Base-by-base conservation (phyloP, 2,113 vertebrate genomes). In the Hyperopisus bebe region DNA sequence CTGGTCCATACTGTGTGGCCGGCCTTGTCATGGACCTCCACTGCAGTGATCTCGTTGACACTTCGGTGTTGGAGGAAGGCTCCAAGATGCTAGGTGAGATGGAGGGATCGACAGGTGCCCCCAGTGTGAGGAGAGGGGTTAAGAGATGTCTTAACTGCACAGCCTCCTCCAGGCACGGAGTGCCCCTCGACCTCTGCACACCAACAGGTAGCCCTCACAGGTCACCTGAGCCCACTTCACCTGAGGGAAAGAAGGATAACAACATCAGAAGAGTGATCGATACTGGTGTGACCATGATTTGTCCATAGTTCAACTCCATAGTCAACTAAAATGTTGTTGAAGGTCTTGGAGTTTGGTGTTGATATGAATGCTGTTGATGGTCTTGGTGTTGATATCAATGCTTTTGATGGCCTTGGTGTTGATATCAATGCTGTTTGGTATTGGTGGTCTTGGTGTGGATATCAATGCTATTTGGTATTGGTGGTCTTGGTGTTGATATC, bases 181-280 rank as follows among this genome's bases (percentile, higher is more conserved):
- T 19, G 91, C 53, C 19, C 19, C 91, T 21, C 90, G 90, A 46
- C 55, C 89, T 17, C 92, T 93, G 82, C 94, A 95, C 88, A 93
- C 92, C 91, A 95, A 91, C 90, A 95, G 87, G 90, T 95, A 95
- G 0, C 90, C 92, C 92, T 95, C 94, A 94, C 90, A 91, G 88
- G 47, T 95, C 90, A 92, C 92, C 90, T 91, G 93, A 58, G 94
- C 94, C 66, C 91, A 91, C 17, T 51, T 91, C 86, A 93, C 91
- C 94, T 95, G 87, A 21, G 39, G 89, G 58, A 35, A 39, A 53
- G 27, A 70, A 11, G 44, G 66, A n/a, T 7, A n/a, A 53, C 8
- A 35, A 24, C 27, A 62, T 44, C 6, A 51, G n/a, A 2, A 86
- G 82, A 82, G 88, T 87, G 50, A 39, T 19, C 2, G 1, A 27